phyloP scores from a whole-genome alignment of 92 coral and sea anemone genomes.

The Phenganax subtilis region DNA sequence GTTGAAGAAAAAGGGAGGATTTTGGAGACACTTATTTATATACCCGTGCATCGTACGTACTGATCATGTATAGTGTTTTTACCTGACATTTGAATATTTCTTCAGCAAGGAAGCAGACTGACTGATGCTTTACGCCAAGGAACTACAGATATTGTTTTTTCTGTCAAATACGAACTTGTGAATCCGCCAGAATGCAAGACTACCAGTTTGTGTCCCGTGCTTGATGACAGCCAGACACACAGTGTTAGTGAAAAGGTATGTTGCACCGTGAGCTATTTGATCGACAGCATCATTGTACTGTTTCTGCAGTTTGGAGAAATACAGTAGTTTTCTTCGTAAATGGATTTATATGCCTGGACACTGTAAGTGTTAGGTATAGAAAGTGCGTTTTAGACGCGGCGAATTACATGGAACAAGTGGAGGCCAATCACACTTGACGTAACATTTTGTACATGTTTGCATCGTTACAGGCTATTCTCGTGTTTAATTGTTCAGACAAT shows the following conservation, averaged over 20 bases:
- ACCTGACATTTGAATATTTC: too few species aligned
- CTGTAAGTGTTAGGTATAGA: too few species aligned
- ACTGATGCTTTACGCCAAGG: neutral
- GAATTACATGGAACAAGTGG: neutral
- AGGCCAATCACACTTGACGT: neutral
- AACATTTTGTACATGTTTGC: neutral
- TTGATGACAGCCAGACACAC: neutral
- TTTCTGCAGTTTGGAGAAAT: too few species aligned
- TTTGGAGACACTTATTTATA: too few species aligned
- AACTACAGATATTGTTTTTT: conserved; percentile 8
- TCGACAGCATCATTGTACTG: neutral
- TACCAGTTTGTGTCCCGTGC: conserved; percentile 5
- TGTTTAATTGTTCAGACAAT: conserved; percentile 26
- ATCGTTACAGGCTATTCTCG: conserved; percentile 15
- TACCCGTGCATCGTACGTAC: too few species aligned
- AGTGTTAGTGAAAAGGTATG: conserved; percentile 12
- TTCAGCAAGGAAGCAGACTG: neutral
- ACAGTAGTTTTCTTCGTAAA: too few species aligned
- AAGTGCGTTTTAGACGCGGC: too few species aligned
- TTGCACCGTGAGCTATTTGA: neutral
- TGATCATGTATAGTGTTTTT: too few species aligned
- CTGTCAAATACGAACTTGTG: neutral
- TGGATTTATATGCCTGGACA: too few species aligned
- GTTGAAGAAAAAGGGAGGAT: too few species aligned
- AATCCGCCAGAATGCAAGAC: neutral